Evolutionary conservation across 2,797 vertebrate species (phyloP), one percentile per base, ranked within the genome.

Genomic region (Parambassis ranga): DNA sequence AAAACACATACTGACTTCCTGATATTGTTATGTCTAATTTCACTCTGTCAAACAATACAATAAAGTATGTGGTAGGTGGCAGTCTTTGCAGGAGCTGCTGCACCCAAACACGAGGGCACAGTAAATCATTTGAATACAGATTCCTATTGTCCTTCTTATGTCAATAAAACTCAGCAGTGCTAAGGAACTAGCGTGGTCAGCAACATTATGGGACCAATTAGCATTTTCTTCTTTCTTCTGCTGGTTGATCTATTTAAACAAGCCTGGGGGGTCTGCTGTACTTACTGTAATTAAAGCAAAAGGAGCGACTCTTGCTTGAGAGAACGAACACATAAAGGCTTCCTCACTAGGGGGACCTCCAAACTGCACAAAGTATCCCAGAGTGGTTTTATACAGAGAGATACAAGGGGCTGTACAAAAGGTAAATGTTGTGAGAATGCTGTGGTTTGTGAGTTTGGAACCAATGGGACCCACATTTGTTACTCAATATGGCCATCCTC

Each of bases 251-350:
- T 89, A 84, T 87, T 89, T 77, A 83, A 90, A 89, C 78, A 88
- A 86, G 86, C 89, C 87, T 82, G 80, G 82, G 86, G 89, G 87
- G 87, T 79, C 80, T 60, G 75, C 87, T 87, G 82, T 88, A 86
- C 84, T 86, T 88, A 89, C 86, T 87, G 86, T 91, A 90, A 91
- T 91, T 91, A 91, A 90, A 89, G 86, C 81, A 84, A 85, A 88
- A 84, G 62, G 77, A 86, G 79, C 66, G 30, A 70, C 55, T 77
- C 71, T 67, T 41, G 63, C 81, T 80, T 73, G 35, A 81, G 76
- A 88, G 73, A 63, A 84, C 46, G 46, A 63, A 72, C 74, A 75
- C 74, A 85, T 60, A 83, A 82, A 81, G 75, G 72, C 56, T 83
- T 60, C 64, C 75, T 75, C 74, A 68, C 68, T 31, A 67, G 42